phyloP scores from a whole-genome alignment of 2,113 vertebrate genomes.

The Chrysochloris asiatica region DNA sequence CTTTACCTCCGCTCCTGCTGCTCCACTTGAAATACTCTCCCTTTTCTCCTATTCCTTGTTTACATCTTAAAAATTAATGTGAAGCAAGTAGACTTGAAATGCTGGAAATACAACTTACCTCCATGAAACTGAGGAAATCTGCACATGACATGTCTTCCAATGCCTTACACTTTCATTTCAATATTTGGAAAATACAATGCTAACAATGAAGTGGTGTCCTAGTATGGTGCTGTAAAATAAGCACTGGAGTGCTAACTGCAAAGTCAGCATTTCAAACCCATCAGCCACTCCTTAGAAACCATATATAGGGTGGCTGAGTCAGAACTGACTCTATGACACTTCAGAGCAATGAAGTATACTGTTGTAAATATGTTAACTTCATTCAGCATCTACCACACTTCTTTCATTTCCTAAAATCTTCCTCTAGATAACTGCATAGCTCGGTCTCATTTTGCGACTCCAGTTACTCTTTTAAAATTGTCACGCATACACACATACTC shows the following conservation, averaged over 20 bases:
- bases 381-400: not conserved
- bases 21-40: not conserved
- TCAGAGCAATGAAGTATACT: no score
- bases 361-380: not conserved
- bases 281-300: no score
- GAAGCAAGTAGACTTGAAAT: slow-evolving; percentile 12
- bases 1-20: not conserved
- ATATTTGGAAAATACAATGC: not conserved
- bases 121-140: not conserved
- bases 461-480: not conserved
- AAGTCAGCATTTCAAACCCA: no score
- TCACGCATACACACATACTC: not conserved
- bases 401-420: slow-evolving; percentile 30
- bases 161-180: slow-evolving; percentile 28
- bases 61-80: not conserved
- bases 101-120: slow-evolving; percentile 31
- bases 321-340: no score
- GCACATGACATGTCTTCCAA: slow-evolving; percentile 3
- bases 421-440: not conserved
- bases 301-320: no score
- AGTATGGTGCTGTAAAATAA: no score
- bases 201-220: no score
- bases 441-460: no score
- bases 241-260: no score
- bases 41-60: not conserved